Conservation (phyloP, 92 coral and sea anemone species). For the Zoanthus sansibaricus region DNA sequence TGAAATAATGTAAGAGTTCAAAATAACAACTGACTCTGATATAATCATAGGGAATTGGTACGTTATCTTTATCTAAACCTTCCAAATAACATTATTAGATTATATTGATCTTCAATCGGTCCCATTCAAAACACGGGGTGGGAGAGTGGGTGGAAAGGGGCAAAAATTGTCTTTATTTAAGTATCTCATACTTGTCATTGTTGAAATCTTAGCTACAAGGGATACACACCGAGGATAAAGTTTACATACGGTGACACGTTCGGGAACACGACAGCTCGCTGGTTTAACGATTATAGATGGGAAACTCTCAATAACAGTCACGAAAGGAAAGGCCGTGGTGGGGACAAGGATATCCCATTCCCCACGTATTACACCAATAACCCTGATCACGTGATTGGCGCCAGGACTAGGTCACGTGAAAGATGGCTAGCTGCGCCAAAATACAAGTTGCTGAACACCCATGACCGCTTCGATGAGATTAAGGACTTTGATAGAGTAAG, state of each 20-base stretch:
- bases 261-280: constrained; percentile 89
- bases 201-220: constrained; percentile 70
- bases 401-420: constrained; percentile 91
- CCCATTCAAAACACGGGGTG: too few species aligned
- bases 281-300: constrained; percentile 86
- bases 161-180: background rate
- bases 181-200: background rate
- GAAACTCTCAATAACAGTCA: constrained; percentile 83
- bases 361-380: constrained; percentile 94
- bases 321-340: constrained; percentile 92
- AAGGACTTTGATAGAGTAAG: constrained; percentile 81
- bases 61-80: too few species aligned
- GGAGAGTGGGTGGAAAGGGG: background rate
- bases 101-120: too few species aligned
- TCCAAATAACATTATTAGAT: too few species aligned
- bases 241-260: constrained; percentile 87
- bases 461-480: constrained; percentile 73
- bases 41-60: too few species aligned
- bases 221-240: constrained; percentile 85
- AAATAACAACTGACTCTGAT: too few species aligned
- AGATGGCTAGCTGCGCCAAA: constrained; percentile 94
- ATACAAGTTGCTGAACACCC: constrained; percentile 74
- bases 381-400: constrained; percentile 97
- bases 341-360: constrained; percentile 89
- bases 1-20: too few species aligned